A percentile compares a stretch with the other conserved stretches of the same genome.
phyloP scores from a whole-genome alignment of 2,113 vertebrate species.

The Empidonax alnorum region DNA sequence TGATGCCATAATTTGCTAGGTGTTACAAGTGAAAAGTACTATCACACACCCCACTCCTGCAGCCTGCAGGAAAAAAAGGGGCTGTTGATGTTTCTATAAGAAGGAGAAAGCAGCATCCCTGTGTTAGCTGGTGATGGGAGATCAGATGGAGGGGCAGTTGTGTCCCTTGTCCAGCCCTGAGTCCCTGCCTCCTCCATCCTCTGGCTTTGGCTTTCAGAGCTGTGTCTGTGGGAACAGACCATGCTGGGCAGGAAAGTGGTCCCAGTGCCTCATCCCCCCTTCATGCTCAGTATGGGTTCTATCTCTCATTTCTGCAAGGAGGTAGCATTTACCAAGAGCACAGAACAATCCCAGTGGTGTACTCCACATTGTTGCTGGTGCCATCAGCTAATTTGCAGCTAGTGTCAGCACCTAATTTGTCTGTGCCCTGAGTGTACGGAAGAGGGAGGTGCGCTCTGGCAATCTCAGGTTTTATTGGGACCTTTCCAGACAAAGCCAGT shows the following conservation, averaged over 20 bases:
- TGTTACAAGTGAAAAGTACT: not conserved
- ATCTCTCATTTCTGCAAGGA: not conserved
- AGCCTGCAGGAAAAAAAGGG: not conserved
- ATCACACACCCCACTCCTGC: not conserved
- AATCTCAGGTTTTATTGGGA: not conserved
- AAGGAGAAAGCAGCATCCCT: not conserved
- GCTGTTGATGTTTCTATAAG: not conserved
- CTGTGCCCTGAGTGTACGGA: not conserved
- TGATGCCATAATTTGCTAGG: not conserved
- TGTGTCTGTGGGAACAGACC: not conserved
- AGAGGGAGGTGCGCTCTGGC: not conserved
- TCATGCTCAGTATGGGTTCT: not conserved
- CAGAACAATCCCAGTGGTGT: not conserved
- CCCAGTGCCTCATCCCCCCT: not conserved
- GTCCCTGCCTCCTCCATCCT: not conserved
- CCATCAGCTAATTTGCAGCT: not conserved
- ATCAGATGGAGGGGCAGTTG: not conserved
- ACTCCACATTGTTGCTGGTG: not conserved
- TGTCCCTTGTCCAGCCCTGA: not conserved
- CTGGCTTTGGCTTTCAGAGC: not conserved
- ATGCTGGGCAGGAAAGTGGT: not conserved
- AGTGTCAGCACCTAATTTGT: not conserved
- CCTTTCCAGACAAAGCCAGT: not conserved
- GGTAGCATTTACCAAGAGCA: not conserved
- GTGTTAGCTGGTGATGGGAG: not conserved